Evolutionary conservation across 2,888 invertebrate genomes (phyloP).

Genomic region (Ophion costatus): DNA sequence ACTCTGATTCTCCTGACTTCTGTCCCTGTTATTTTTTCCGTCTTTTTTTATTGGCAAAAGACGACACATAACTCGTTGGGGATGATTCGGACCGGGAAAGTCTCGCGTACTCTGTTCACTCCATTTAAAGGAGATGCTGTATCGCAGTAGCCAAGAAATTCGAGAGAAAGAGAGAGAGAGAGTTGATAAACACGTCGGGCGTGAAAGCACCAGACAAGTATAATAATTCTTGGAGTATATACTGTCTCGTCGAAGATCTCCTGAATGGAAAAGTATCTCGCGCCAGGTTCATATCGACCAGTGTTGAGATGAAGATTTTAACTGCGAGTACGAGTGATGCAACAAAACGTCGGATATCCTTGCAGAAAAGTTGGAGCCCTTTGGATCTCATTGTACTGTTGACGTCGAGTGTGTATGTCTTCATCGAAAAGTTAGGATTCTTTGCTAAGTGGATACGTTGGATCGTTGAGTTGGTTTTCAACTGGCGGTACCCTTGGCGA

Average conservation of each 20-base stretch:
- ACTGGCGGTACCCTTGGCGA: not conserved
- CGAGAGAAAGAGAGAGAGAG: conserved; percentile 7
- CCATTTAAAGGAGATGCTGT: not conserved
- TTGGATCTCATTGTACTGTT: not conserved
- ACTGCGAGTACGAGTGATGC: not conserved
- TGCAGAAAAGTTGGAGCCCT: not conserved
- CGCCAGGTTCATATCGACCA: not conserved
- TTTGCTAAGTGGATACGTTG: not conserved
- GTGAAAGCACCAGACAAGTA: conserved; percentile 43
- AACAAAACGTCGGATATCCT: not conserved
- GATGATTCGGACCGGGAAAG: conserved; percentile 31
- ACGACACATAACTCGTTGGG: conserved; percentile 51
- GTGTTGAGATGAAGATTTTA: not conserved
- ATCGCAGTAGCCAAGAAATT: conserved; percentile 20
- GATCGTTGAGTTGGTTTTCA: not conserved
- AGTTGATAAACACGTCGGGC: conserved; percentile 55
- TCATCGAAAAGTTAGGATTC: not conserved
- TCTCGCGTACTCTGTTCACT: conserved; percentile 6
- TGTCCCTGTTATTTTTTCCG: conserved; percentile 28
- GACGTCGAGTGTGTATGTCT: not conserved
- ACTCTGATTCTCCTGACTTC: conserved; percentile 37
- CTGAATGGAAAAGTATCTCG: conserved; percentile 4
- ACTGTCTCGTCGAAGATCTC: not conserved
- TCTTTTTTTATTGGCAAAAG: conserved; percentile 60
- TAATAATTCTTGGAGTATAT: conserved; percentile 39